Evolutionary conservation across 1,140 invertebrate genomes (phyloP), one percentile per base, ranked within the genome.

Genomic region (Paracyclopina nana): DNA sequence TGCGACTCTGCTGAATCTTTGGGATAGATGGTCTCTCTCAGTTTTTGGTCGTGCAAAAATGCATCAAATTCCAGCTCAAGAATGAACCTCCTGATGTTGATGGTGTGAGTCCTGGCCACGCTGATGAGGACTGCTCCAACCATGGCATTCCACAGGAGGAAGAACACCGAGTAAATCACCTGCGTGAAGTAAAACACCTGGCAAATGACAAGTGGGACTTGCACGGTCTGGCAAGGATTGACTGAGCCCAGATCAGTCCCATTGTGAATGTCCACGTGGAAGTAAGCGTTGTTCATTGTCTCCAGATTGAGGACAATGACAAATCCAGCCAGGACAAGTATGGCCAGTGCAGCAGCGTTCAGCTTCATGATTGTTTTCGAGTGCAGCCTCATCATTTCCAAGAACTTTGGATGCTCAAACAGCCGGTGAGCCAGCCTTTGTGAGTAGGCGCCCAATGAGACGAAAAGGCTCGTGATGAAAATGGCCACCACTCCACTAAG

Each of bases 71-170:
- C 28, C 14, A 48, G 22, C 30, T 48, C 45, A 29, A 14, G 16
- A 12, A 48, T n/a, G 22, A 48, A 52, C 20, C 50, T 4, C 6
- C 50, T n/a, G 43, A 52, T 44, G 40, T 14, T 24, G n/a, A 52
- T 52, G 27, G 50, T 52, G n/a, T 52, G 50, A 3, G 50, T 52
- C 38, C 50, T 44, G 14, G 50, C 50, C 9, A 52, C 50, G 6
- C 29, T 38, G 6, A 52, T 38, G 8, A 42, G 31, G 22, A 26
- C 20, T 14, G 27, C 31, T 2, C 30, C 31, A 4, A 52, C 50
- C n/a, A 52, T 14, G 11, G 43, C 31, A 16, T 52, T 52, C 50
- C 50, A 52, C 22, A 44, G 14, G 12, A 52, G 40, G 26, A 52
- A 52, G 40, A 52, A 52, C 11, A 52, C 9, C 9, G 50, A 52